Evolutionary conservation across 2,888 invertebrate genomes (phyloP), one percentile per base, ranked within the genome.

Genomic region (Melolontha melolontha): DNA sequence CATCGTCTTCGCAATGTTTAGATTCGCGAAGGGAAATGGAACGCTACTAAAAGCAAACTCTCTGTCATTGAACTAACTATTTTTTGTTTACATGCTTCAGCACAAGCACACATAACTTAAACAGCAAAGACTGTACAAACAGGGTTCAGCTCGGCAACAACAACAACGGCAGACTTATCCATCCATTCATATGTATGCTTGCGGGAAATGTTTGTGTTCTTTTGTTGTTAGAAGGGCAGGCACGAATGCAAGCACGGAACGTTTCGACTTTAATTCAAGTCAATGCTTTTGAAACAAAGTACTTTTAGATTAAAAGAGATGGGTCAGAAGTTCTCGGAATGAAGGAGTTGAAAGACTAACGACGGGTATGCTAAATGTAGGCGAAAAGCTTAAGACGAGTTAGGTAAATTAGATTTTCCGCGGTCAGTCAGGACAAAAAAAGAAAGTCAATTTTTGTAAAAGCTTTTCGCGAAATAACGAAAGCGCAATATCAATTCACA

Each of bases 191-290:
- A 34, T 59, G 14, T 16, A 34, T 14, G 29, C 29, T 47, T 44
- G 59, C 44, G 44, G 59, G 47, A 57, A 59, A 44, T 44, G 44
- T 59, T 59, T 47, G 29, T 44, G 29, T 59, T 59, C 44, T 59
- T 59, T 59, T 59, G 59, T 59, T 27, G 34, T 34, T 34, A 34
- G 34, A 34, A 6, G 34, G 4, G 4, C 2, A 6, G 1, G 34
- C 34, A 34, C 34, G 34, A 34, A 34, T 34, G 34, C 34, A 34
- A 34, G 49, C 16, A 8, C 22, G 1, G 17, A 49, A 49, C 7
- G 17, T 49, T 47, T 49, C 47, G 16, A 17, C 47, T 47, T 49
- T 22, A 49, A 49, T 49, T 17, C 49, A 16, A 17, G 22, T 14
- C 22, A 22, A 22, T 49, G 49, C 49, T 17, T 22, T 49, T 22